phyloP scores from a whole-genome alignment of 1,140 invertebrate species.

The Pseudoatta argentina region DNA sequence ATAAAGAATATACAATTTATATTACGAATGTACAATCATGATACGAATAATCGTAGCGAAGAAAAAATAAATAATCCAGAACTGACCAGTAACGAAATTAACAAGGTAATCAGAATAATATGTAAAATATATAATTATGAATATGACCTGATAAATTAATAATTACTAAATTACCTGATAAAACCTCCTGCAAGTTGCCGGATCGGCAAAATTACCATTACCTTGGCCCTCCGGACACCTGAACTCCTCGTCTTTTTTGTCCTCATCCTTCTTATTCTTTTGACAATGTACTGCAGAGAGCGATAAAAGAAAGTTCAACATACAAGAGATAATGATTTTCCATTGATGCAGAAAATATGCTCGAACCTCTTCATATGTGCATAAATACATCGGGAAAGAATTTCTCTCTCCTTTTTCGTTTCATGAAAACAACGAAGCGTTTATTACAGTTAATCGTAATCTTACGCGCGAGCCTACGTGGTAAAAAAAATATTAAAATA shows the following conservation, averaged over 20 bases:
- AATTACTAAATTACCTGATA: conserved; percentile 89
- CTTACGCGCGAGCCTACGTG: neutral
- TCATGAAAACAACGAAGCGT: conserved; percentile 19
- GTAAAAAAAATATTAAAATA: neutral
- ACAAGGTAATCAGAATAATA: neutral
- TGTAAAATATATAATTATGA: conserved; percentile 4
- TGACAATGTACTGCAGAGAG: conserved; percentile 77
- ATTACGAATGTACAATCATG: neutral
- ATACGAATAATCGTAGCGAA: neutral
- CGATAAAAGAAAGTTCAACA: neutral
- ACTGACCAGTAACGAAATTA: neutral
- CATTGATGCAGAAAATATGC: neutral
- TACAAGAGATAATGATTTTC: conserved; percentile 9
- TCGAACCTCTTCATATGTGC: neutral
- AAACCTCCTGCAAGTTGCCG: conserved; percentile 94
- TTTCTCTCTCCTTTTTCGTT: conserved; percentile 2
- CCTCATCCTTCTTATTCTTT: conserved; percentile 85
- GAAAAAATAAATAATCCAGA: neutral
- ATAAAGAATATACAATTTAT: neutral
- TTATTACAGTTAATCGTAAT: conserved; percentile 12
- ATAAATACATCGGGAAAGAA: neutral
- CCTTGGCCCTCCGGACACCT: conserved; percentile 91
- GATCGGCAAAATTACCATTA: conserved; percentile 97
- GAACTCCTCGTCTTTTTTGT: conserved; percentile 89
- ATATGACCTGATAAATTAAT: neutral